Base-by-base conservation (phyloP, 2,113 vertebrate species). In the Ceyx cyanopectus region DNA sequence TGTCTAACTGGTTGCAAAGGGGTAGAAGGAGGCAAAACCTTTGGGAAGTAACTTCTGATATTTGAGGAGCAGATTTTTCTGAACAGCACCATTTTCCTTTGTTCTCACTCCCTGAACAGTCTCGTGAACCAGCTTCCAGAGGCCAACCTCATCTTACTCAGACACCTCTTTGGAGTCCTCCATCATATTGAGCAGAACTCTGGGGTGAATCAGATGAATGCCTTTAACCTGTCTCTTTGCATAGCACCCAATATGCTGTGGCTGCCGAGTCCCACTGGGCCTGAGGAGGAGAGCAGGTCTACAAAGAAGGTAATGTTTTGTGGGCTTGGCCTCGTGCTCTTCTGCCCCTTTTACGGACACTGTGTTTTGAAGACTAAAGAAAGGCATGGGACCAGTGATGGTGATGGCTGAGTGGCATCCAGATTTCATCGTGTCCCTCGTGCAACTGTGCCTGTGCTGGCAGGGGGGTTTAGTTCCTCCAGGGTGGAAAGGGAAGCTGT, bases 171-270 rank as follows among this genome's bases (percentile, higher is more conserved):
- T 90, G 97, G 96, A 79, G 96, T 98, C 57, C 95, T 98, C 24
- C 94, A 97, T 65, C 97, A 95, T 4, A 98, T 98, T 69, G 98
- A 98, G 87, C 95, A 97, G 91, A 97, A 97, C 56, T 97, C 98
- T 0, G 87, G 95, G 2, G 96, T 98, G 57, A 98, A 98, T 76
- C 98, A 98, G 94, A 98, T 98, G 98, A 98, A 96, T 30, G 98
- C 98, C 50, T 97, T 97, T 63, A 98, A 98, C 81, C 94, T 98
- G 88, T 97, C 98, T 16, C 97, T 98, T 45, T 98, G 98, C 93
- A 98, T 98, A 37, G 98, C 98, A 50, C 98, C 98, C 80, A 98
- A 98, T 85, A 98, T 98, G 97, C 93, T 98, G 41, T 98, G 98
- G 98, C 96, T 98, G 6, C 96, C 98, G 0, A 93, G 92, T 29